Evolutionary conservation across 2,797 vertebrate genomes (phyloP).

Genomic region (Catostomus latipinnis): DNA sequence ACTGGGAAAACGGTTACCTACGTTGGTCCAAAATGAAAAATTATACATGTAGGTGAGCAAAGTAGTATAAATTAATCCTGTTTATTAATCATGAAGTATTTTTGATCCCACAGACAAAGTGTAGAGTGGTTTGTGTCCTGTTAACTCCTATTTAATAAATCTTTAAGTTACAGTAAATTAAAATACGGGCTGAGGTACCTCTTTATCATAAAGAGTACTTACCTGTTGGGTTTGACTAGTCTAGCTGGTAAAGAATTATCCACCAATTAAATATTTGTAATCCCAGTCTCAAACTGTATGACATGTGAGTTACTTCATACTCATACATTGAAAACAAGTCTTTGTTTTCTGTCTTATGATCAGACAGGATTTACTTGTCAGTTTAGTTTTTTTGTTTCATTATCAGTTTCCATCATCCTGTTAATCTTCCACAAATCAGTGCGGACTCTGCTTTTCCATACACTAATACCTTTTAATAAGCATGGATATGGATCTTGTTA

Average conservation of each 20-base stretch:
- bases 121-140: not conserved
- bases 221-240: too few relatives aligned
- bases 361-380: not conserved
- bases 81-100: not conserved
- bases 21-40: slow-evolving; percentile 81
- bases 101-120: not conserved
- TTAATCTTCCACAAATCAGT: not conserved
- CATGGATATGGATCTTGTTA: too few relatives aligned
- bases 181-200: too few relatives aligned
- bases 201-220: too few relatives aligned
- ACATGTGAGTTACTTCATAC: not conserved
- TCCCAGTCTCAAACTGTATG: not conserved
- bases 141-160: not conserved
- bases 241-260: too few relatives aligned
- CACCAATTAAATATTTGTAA: not conserved
- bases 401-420: not conserved
- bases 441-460: too few relatives aligned
- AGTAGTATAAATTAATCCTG: not conserved
- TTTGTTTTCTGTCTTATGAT: slow-evolving; percentile 13
- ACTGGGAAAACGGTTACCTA: slow-evolving; percentile 89
- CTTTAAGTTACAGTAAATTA: too few relatives aligned
- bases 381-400: not conserved
- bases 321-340: not conserved
- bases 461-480: too few relatives aligned
- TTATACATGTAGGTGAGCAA: slow-evolving; percentile 7